A percentile compares a stretch with the other conserved stretches of the same genome.
phyloP scores from a whole-genome alignment of 1,140 invertebrate species.

The Anastrepha obliqua region DNA sequence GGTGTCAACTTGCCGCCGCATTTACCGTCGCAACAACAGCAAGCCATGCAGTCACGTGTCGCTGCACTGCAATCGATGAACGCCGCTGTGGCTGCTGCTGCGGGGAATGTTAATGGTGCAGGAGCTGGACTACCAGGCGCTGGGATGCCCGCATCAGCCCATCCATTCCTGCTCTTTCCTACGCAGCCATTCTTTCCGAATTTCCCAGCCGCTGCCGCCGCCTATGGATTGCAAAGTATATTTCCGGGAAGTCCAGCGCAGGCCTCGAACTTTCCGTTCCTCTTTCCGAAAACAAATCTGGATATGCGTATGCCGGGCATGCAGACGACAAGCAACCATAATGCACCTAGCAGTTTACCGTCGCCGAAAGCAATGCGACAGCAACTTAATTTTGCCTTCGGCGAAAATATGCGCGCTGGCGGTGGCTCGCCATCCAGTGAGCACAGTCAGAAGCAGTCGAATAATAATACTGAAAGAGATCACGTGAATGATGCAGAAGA shows the following conservation, averaged over 20 bases:
- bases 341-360: neutral
- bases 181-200: conserved; percentile 76
- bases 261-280: conserved; percentile 77
- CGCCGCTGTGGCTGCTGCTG: conserved; percentile 6
- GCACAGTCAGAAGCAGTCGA: conserved; percentile 7
- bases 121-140: conserved; percentile 63
- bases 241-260: conserved; percentile 69
- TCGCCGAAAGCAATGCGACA: neutral
- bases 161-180: conserved; percentile 77
- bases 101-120: neutral
- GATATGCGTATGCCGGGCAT: conserved; percentile 58
- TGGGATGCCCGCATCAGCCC: conserved; percentile 69
- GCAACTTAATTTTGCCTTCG: neutral
- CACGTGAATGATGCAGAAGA: neutral
- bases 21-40: conserved; percentile 54
- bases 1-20: conserved; percentile 46
- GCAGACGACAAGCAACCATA: neutral
- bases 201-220: conserved; percentile 65
- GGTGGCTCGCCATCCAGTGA: neutral
- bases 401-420: neutral
- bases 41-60: conserved; percentile 51
- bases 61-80: conserved; percentile 25
- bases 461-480: conserved; percentile 19
- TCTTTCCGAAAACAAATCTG: conserved; percentile 75
- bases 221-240: conserved; percentile 73